Conservation (phyloP, 1,140 invertebrate genomes). For the Drosophila simulans region DNA sequence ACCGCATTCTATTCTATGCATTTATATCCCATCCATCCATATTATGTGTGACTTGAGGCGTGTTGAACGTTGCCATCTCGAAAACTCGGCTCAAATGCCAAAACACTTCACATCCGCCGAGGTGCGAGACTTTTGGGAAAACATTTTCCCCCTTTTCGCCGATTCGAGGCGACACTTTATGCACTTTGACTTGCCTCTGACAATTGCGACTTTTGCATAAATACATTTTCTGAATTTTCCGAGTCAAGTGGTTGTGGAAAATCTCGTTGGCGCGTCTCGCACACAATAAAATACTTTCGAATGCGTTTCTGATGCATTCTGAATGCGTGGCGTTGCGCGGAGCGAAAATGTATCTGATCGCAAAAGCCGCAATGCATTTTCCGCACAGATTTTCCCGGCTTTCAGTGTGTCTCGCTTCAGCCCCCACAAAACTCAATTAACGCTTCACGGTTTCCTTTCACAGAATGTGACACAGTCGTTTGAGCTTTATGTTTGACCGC, state of each 20-base stretch:
- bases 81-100: slow-evolving; percentile 72
- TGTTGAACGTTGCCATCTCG: slow-evolving; percentile 13
- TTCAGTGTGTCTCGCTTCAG: neutral
- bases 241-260: slow-evolving; percentile 68
- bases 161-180: slow-evolving; percentile 69
- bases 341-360: slow-evolving; percentile 52
- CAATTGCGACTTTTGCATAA: slow-evolving; percentile 83
- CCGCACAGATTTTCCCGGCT: slow-evolving; percentile 23
- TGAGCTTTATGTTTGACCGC: slow-evolving; percentile 66
- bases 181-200: slow-evolving; percentile 68
- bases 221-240: slow-evolving; percentile 77
- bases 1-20: slow-evolving; percentile 27
- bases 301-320: slow-evolving; percentile 58
- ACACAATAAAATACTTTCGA: slow-evolving; percentile 61
- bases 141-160: slow-evolving; percentile 22
- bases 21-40: slow-evolving; percentile 19
- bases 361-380: slow-evolving; percentile 43
- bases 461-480: slow-evolving; percentile 65
- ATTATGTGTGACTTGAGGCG: slow-evolving; percentile 10
- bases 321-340: slow-evolving; percentile 19
- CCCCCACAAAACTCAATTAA: slow-evolving; percentile 68
- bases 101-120: slow-evolving; percentile 65
- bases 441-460: slow-evolving; percentile 26
- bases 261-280: slow-evolving; percentile 5
- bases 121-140: slow-evolving; percentile 39